A percentile compares a stretch with the other conserved stretches of the same genome.
Conservation (phyloP, 2,113 vertebrate genomes). For the Corvus moneduloides region DNA sequence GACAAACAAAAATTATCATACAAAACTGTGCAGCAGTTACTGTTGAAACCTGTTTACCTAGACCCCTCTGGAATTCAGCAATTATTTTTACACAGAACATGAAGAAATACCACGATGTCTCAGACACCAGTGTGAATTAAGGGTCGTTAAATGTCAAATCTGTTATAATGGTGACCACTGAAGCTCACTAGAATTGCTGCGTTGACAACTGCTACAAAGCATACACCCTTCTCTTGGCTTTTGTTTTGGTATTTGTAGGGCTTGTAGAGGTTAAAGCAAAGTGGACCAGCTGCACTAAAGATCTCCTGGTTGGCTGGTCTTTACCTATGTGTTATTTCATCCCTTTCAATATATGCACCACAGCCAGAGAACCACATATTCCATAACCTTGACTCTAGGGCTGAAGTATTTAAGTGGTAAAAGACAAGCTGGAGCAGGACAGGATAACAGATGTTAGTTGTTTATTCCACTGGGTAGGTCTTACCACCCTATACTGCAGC, state of each 20-base stretch:
- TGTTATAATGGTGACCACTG: neutral
- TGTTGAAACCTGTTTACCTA: neutral
- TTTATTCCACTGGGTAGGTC: slow-evolving; percentile 80
- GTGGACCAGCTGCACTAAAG: slow-evolving; percentile 52
- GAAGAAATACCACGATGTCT: neutral
- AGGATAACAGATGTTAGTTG: slow-evolving; percentile 83
- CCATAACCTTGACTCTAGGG: slow-evolving; percentile 76
- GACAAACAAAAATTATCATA: neutral
- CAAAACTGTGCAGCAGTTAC: neutral
- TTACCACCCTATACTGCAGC: slow-evolving; percentile 75
- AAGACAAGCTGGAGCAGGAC: slow-evolving; percentile 81
- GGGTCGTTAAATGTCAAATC: slow-evolving; percentile 8
- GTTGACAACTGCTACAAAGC: slow-evolving; percentile 26
- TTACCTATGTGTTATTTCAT: slow-evolving; percentile 52
- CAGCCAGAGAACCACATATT: slow-evolving; percentile 70
- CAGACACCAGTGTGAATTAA: neutral
- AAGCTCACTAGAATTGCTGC: neutral
- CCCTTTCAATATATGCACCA: slow-evolving; percentile 38
- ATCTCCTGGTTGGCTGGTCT: slow-evolving; percentile 63
- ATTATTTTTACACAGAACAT: neutral
- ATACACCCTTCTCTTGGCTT: slow-evolving; percentile 17
- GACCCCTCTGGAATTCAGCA: neutral
- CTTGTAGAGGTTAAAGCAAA: slow-evolving; percentile 70
- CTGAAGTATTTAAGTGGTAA: slow-evolving; percentile 74
- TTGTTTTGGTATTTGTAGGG: slow-evolving; percentile 51